Base-by-base conservation (phyloP, 2,888 invertebrate genomes). In the Lutraria lutraria region DNA sequence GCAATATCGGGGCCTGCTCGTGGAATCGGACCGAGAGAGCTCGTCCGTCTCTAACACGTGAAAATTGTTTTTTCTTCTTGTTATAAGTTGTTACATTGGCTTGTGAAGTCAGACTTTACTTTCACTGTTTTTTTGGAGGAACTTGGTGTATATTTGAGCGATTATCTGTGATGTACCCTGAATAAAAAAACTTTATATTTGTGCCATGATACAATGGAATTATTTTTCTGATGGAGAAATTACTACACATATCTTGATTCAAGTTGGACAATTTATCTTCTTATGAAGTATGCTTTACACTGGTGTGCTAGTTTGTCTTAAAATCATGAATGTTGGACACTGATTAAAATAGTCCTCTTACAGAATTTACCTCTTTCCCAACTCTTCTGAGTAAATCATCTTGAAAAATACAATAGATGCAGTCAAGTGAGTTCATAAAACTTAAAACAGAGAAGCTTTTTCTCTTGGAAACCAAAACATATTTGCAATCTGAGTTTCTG, bases 1-100 rank as follows among this genome's bases (percentile, higher is more conserved):
- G 56, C 92, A 92, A 81, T 90, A 88, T 63, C 54, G 90, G 68
- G 92, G 92, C 79, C 85, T 92, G 31, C 81, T 92, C 25, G 81
- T 90, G 4, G 92, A 92, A 43, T 90, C 90, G 25, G 92, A 92
- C 76, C 68, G 92, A 54, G 92, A 92, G 81, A 92, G 92, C 83
- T 91, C 91, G 21, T 92, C 92, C 10, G 76, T 91, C 34, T 92
- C 92, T 3, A 91, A 86, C 19, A 89, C 91, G 52, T 92, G 89
- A 91, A 91, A 53, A 56, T 80, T 85, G 60, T 80, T 81, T 81
- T 72, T 81, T 72, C 79, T 83, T 60, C 34, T 88, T 84, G 87
- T 88, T 88, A 88, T 43, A 43, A 83, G 43, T 88, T 83, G 85
- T 85, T 85, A 85, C 29, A 21, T 34, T 79, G 85, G 52, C 56